phyloP scores from a whole-genome alignment of 2,797 vertebrate species.

The Apodemus agrarius region DNA sequence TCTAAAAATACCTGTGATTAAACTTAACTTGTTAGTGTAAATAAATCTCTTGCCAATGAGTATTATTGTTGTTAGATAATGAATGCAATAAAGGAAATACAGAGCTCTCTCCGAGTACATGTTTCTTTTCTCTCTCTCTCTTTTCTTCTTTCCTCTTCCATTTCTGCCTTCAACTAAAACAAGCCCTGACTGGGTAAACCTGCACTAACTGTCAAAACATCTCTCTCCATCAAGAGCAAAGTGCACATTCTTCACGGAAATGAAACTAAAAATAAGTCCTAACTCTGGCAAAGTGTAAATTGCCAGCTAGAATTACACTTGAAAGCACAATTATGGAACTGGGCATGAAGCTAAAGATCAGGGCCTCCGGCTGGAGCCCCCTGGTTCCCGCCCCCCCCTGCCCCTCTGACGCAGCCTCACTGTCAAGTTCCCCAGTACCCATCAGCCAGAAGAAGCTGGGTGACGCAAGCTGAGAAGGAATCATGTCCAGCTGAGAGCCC shows the following conservation, averaged over 20 bases:
- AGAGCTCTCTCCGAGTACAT: slow-evolving; percentile 76
- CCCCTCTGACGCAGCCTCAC: neutral
- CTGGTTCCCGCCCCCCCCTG: neutral
- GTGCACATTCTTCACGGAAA: slow-evolving; percentile 71
- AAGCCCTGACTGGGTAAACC: slow-evolving; percentile 66
- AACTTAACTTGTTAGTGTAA: slow-evolving; percentile 90
- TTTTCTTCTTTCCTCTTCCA: slow-evolving; percentile 35
- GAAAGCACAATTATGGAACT: slow-evolving; percentile 65
- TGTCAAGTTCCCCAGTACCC: neutral
- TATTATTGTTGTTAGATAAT: slow-evolving; percentile 90
- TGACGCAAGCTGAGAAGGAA: neutral
- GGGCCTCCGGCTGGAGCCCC: neutral
- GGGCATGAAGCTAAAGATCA: slow-evolving; percentile 50
- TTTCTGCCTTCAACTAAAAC: slow-evolving; percentile 73
- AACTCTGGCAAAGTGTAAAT: slow-evolving; percentile 65
- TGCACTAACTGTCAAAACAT: slow-evolving; percentile 69
- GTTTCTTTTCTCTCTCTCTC: neutral
- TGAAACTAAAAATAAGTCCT: slow-evolving; percentile 75
- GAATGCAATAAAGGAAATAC: slow-evolving; percentile 90
- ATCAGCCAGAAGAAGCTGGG: neutral
- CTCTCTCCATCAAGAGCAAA: slow-evolving; percentile 68
- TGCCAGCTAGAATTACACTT: slow-evolving; percentile 71
- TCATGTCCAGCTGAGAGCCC: neutral
- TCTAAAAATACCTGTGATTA: slow-evolving; percentile 85
- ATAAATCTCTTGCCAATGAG: slow-evolving; percentile 91